Evolutionary conservation across 1,140 invertebrate species (phyloP), one percentile per base, ranked within the genome.

Genomic region (Panagrolaimus sp.): DNA sequence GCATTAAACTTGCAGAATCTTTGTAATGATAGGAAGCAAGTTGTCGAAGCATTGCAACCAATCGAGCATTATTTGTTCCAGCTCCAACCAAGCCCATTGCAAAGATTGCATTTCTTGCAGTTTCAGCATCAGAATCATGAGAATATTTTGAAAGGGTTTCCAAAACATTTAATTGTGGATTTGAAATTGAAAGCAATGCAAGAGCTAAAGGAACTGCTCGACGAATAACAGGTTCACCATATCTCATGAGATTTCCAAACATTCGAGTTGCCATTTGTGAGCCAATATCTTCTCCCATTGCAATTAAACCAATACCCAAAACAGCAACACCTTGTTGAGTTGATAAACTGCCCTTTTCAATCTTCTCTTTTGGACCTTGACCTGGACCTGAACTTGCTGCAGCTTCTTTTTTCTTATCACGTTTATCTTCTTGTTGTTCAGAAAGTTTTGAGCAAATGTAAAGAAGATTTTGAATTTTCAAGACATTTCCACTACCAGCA

Each of bases 71-170:
- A 77, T 89, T 89, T 24, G 88, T 88, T 67, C 83, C 92, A 74
- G 94, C 93, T 46, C 93, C 93, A 6, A 96, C 92, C 3, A 98
- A 85, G 26, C 96, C 96, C 90, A 98, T 93, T 6, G 94, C 92
- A 82, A 99, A 94, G 78, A 99, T 98, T 26, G 95, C 91, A 86
- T 97, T 97, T 83, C 95, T 91, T 0, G 95, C 92, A 46, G 98
- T 94, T 84, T 98, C 94, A 17, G 91, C 88, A 85, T 98, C 96
- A 69, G 90, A 90, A 84, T 98, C 82, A 85, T 98, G 96, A 46
- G 94, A 97, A 84, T 98, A 99, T 86, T 99, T 99, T 84, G 94
- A 97, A 21, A 99, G 86, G 0, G 95, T 98, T 83, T 99, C 96
- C 14, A 99, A 87, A 75, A 98, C 94, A 67, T 91, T 91, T 12